Evolutionary conservation across 2,113 vertebrate genomes (phyloP).

Genomic region (Chauna torquata): DNA sequence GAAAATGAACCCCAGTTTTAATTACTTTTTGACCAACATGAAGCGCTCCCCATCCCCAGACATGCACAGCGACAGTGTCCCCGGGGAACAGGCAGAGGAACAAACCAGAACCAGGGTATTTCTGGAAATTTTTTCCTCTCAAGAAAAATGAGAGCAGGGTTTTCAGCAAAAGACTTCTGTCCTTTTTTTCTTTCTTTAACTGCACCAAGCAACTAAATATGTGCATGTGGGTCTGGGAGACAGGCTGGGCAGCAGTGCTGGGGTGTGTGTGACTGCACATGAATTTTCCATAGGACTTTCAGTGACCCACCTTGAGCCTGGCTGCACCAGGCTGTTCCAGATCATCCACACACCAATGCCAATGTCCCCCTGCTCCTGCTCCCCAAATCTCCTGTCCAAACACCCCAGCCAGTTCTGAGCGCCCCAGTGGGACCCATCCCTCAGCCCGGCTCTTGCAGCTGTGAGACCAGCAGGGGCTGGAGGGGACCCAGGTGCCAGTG

Average conservation of each 20-base stretch:
- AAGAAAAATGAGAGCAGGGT: background rate
- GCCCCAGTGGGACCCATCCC: background rate
- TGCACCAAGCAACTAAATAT: background rate
- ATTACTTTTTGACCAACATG: background rate
- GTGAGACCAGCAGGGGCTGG: background rate
- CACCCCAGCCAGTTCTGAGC: background rate
- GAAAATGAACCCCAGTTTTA: constrained; percentile 19
- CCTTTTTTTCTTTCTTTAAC: fast-evolving
- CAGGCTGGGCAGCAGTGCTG: background rate
- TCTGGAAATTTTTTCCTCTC: background rate
- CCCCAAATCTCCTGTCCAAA: background rate
- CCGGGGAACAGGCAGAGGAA: background rate
- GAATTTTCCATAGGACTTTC: background rate
- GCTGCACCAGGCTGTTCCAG: background rate
- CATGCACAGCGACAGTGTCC: background rate
- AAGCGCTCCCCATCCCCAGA: background rate
- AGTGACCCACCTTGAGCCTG: background rate
- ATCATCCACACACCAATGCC: background rate
- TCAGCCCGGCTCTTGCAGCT: background rate
- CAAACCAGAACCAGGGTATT: background rate
- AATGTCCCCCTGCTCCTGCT: background rate
- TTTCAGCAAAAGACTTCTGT: background rate
- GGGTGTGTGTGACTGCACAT: fast-evolving
- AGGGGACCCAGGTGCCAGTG: background rate
- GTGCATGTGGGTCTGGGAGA: background rate